These are phyloP conservation scores for Panzeria rudis DNA, from an alignment of 2,888 invertebrate species.

Conservation along the genomic window DNA sequence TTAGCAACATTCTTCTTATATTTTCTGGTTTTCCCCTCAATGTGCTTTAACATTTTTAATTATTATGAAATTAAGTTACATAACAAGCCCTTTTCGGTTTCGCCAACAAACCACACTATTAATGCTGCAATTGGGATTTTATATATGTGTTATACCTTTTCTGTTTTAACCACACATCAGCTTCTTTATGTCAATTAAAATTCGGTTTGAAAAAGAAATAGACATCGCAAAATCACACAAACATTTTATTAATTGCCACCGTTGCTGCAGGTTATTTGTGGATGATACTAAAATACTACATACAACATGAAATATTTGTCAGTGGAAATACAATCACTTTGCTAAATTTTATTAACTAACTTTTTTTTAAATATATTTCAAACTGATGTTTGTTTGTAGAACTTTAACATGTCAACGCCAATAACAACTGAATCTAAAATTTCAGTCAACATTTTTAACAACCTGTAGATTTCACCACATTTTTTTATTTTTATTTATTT, in stretches of 20 bases:
- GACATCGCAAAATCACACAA: conserved; percentile 22
- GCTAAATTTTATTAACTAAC: conserved; percentile 3
- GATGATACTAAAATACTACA: neutral
- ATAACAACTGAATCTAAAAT: conserved; percentile 70
- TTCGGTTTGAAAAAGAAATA: neutral
- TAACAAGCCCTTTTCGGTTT: neutral
- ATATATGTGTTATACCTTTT: neutral
- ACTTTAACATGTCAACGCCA: conserved; percentile 68
- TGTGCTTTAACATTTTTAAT: neutral
- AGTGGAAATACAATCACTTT: conserved; percentile 4
- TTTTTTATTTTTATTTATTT: conserved; percentile 36
- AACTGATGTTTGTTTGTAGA: conserved; percentile 42
- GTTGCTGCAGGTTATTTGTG: neutral
- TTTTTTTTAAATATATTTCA: conserved; percentile 3
- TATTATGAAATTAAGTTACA: conserved; percentile 22
- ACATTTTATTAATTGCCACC: conserved; percentile 51
- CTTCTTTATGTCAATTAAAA: conserved; percentile 43
- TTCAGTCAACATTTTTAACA: conserved; percentile 60
- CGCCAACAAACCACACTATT: neutral
- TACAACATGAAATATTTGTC: neutral
- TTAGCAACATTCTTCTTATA: neutral
- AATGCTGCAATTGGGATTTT: conserved; percentile 3
- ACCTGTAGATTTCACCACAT: conserved; percentile 67
- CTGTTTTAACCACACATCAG: conserved; percentile 5
- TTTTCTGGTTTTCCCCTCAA: neutral